phyloP scores from a whole-genome alignment of 1,140 invertebrate genomes.

The Hirudo medicinalis region DNA sequence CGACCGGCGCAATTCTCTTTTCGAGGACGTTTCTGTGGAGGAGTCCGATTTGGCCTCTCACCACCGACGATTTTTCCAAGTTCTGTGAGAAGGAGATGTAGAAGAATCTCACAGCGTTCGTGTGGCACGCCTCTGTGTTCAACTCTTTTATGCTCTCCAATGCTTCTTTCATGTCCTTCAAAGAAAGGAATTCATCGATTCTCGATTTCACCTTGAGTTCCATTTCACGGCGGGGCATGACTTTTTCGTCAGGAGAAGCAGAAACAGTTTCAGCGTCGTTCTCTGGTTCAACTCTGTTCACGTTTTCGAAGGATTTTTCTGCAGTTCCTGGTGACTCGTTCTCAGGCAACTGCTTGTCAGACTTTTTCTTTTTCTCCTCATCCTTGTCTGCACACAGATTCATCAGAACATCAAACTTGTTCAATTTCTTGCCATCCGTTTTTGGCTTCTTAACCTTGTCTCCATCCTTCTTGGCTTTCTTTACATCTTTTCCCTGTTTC shows the following conservation, averaged over 20 bases:
- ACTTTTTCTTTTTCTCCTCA: too few relatives aligned
- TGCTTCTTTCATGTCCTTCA: constrained; percentile 35
- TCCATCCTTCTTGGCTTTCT: too few relatives aligned
- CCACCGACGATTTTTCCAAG: constrained; percentile 37
- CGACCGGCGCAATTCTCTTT: constrained; percentile 28
- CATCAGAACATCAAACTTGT: too few relatives aligned
- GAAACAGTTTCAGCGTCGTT: too few relatives aligned
- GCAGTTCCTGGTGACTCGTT: too few relatives aligned
- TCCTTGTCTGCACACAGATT: too few relatives aligned
- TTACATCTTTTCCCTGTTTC: too few relatives aligned
- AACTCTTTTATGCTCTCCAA: constrained; percentile 39
- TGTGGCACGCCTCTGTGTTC: not conserved
- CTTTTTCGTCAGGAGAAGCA: not conserved
- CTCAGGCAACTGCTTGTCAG: too few relatives aligned
- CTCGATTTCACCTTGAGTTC: not conserved
- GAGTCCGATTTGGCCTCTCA: constrained; percentile 38
- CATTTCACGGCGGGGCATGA: not conserved
- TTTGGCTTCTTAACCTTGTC: too few relatives aligned
- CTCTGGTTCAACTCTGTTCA: too few relatives aligned
- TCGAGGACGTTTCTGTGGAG: constrained; percentile 40
- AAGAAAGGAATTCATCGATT: not conserved
- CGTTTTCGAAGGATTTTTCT: too few relatives aligned
- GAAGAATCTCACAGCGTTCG: constrained; percentile 32
- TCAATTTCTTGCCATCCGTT: too few relatives aligned
- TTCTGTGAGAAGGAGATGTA: constrained; percentile 39